A percentile compares a stretch with the other conserved stretches of the same genome.
These are phyloP conservation scores for Anolis sagrei DNA, from an alignment of 2,113 vertebrate species.

Conservation along the genomic window DNA sequence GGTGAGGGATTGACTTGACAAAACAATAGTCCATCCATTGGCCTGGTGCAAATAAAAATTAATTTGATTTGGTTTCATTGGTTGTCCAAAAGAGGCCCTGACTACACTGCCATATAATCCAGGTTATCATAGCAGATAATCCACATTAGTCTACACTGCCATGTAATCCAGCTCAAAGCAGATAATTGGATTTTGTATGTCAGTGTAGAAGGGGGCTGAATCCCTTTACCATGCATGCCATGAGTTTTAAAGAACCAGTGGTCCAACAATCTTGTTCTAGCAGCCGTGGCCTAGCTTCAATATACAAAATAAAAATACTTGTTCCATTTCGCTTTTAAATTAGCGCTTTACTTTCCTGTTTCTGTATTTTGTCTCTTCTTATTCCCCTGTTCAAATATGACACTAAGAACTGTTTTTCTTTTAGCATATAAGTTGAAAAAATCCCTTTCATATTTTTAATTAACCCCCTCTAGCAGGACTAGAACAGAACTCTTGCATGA, in stretches of 20 bases:
- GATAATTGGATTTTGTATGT: too few relatives aligned
- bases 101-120: too few relatives aligned
- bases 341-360: conserved; percentile 47
- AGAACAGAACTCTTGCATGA: conserved; percentile 57
- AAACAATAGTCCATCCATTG: not conserved
- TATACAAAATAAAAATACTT: conserved; percentile 38
- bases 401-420: conserved; percentile 47
- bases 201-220: too few relatives aligned
- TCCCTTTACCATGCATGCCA: not conserved
- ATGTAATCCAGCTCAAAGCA: too few relatives aligned
- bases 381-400: conserved; percentile 57
- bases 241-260: not conserved
- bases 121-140: too few relatives aligned
- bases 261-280: not conserved
- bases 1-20: not conserved
- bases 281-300: not conserved
- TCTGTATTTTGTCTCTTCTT: conserved; percentile 43
- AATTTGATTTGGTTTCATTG: too few relatives aligned
- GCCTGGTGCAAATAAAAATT: too few relatives aligned
- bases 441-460: conserved; percentile 65
- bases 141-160: too few relatives aligned
- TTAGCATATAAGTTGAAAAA: conserved; percentile 46
- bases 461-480: conserved; percentile 61
- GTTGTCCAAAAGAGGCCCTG: not conserved
- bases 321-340: conserved; percentile 59